Evolutionary conservation across 2,888 invertebrate species (phyloP), one percentile per base, ranked within the genome.

Genomic region (Teinopalpus imperialis): DNA sequence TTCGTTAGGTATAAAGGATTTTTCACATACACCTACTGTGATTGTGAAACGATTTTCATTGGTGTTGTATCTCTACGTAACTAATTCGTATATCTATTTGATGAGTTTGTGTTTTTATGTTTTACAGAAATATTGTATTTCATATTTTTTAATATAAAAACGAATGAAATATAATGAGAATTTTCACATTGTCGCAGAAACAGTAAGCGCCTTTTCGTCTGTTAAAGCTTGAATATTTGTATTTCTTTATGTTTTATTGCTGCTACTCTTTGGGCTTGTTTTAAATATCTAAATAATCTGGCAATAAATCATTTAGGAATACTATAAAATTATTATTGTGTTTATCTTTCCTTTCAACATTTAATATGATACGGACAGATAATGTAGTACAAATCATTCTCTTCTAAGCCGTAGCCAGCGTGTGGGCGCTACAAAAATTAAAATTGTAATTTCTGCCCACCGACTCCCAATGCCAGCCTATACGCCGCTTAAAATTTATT

Each of bases 401-500:
- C 12, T 35, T 18, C 18, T 1, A n/a, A 24, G 30, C 30, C 34
- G 34, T 9, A 26, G 20, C 35, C 35, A 4, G 5, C 5, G 46
- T 30, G 41, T 47, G 46, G 41, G 46, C 35, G 41, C 3, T 13
- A 13, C 29, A 39, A 46, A 41, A 47, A 46, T 46, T 46, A 46
- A 46, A 42, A 42, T 31, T 23, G 41, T 31, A 37, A 36, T 30
- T 30, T 18, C 29, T 12, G 16, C 30, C 26, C 45, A 34, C 39
- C 21, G 32, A 16, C 27, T 13, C 39, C 32, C 45, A 14, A 48
- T 34, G 24, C 8, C 43, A 34, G 52, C 49, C 43, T 34, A 53
- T 62, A 57, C 54, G 54, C 48, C 40, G 40, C 56, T 61, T 64
- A 56, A 62, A 63, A 69, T 81, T 80, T 86, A 86, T 82, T 83